Evolutionary conservation across 2,888 invertebrate genomes (phyloP).

Genomic region (Lithophane ornitopus): DNA sequence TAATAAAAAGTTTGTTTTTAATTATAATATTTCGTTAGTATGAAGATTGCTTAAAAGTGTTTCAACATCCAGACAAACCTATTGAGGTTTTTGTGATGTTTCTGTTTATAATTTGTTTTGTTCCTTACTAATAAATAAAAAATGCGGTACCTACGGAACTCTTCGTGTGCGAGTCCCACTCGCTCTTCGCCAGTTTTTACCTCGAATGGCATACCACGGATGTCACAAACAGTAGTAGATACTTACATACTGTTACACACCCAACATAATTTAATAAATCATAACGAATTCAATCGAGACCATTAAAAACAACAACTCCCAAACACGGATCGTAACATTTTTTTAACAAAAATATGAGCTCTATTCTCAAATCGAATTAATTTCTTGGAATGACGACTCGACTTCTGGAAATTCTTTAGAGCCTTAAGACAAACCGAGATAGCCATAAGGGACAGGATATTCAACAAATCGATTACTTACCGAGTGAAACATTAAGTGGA

Average conservation of each 20-base stretch:
- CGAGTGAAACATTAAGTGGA: constrained; percentile 49
- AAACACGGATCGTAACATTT: not conserved
- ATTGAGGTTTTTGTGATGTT: too few relatives aligned
- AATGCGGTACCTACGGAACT: too few relatives aligned
- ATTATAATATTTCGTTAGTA: too few relatives aligned
- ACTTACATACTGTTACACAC: not conserved
- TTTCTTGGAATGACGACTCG: not conserved
- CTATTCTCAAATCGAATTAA: constrained; percentile 16
- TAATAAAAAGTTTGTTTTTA: too few relatives aligned
- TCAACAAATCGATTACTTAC: constrained; percentile 37
- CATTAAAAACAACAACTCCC: constrained; percentile 2
- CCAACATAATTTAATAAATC: constrained; percentile 10
- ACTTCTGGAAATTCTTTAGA: constrained; percentile 22
- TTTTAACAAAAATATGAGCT: not conserved
- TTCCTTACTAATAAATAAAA: too few relatives aligned
- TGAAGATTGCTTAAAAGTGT: too few relatives aligned
- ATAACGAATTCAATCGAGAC: not conserved
- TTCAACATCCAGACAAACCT: too few relatives aligned
- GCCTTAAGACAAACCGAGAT: constrained; percentile 35
- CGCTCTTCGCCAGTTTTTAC: too few relatives aligned
- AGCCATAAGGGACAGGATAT: constrained; percentile 40
- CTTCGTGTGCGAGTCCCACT: too few relatives aligned
- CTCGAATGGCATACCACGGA: not conserved
- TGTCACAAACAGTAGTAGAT: not conserved
- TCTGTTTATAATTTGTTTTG: too few relatives aligned